Evolutionary conservation across 35 echinoderm and acorn worm species (phyloP), one percentile per base, ranked within the genome.

Genomic region (Acanthaster planci): DNA sequence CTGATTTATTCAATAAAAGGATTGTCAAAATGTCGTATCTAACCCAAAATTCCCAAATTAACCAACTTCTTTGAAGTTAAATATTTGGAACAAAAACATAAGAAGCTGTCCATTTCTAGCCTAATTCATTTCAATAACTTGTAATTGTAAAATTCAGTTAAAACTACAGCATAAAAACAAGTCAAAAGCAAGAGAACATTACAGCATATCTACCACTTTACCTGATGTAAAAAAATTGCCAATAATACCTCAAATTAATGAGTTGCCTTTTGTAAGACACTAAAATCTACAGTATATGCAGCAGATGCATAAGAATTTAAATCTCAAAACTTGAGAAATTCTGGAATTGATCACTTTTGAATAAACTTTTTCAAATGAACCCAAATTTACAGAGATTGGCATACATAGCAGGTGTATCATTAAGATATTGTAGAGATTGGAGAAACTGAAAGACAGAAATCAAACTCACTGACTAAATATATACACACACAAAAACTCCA

Each of bases 361-460:
- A 26, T 59, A 59, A 72, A 72, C 22, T 29, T 72, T 31, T 72
- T 72, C 64, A 72, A 72, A 72, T 72, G 64, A 72, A 72, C 64
- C 64, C 64, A 72, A 72, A 72, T 72, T 72, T 72, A 72, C 64
- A 72, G 64, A 72, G 64, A 72, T 72, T 72, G 30, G 64, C 64
- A 34, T 27, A 30, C 19, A 26, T 34, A 14, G 14, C 26, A 14
- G 14, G 10, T 26, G 64, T 14, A 31, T 14, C 34, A 9, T 30
- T 72, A 34, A 72, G 26, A 72, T 31, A 34, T 27, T 72, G 14
- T 29, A 19, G 34, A 14, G 30, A 72, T 12, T 29, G 10, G 14
- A 72, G 34, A 72, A 72, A 72, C 26, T 72, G 64, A 72, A 72
- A 72, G 64, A 72, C 64, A 72, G 30, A 72, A 72, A 31, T 31